phyloP scores from a whole-genome alignment of 2,797 vertebrate genomes.

The Loris lydekkerianus region DNA sequence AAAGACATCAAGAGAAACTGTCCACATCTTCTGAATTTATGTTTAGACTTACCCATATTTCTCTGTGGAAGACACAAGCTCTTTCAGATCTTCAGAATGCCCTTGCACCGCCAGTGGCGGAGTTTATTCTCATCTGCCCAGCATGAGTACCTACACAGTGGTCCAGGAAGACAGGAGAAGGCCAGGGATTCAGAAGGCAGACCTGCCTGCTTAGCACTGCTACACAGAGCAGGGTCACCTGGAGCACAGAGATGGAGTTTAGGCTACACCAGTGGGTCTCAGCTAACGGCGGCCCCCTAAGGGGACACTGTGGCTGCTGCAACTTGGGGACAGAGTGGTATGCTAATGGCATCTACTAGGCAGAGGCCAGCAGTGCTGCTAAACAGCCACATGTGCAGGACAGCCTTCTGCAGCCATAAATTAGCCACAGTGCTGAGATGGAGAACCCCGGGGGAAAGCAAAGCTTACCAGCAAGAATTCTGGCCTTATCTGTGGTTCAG shows the following conservation, averaged over 20 bases:
- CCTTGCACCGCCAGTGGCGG: not conserved
- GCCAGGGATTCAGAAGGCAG: not conserved
- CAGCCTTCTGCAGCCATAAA: not conserved
- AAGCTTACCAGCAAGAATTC: not conserved
- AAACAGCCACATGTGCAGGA: too few relatives aligned
- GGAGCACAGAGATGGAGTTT: not conserved
- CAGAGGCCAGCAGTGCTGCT: not conserved
- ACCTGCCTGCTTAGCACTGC: not conserved
- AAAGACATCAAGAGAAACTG: not conserved
- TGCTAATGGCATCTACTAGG: not conserved
- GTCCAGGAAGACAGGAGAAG: not conserved
- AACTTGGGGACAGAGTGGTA: accelerated
- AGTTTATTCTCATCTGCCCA: not conserved
- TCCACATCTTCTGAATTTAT: not conserved
- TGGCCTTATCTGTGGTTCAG: not conserved
- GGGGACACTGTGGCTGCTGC: not conserved
- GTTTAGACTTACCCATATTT: not conserved
- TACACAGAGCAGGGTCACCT: too few relatives aligned
- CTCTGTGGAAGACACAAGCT: not conserved
- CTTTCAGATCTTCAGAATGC: not conserved
- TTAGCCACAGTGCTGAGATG: not conserved
- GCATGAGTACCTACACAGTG: not conserved
- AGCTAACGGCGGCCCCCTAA: not conserved
- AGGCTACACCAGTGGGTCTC: not conserved
- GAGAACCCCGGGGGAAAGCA: not conserved